These are phyloP conservation scores for Mobula hypostoma DNA, from an alignment of 2,113 vertebrate genomes.

Conservation along the genomic window DNA sequence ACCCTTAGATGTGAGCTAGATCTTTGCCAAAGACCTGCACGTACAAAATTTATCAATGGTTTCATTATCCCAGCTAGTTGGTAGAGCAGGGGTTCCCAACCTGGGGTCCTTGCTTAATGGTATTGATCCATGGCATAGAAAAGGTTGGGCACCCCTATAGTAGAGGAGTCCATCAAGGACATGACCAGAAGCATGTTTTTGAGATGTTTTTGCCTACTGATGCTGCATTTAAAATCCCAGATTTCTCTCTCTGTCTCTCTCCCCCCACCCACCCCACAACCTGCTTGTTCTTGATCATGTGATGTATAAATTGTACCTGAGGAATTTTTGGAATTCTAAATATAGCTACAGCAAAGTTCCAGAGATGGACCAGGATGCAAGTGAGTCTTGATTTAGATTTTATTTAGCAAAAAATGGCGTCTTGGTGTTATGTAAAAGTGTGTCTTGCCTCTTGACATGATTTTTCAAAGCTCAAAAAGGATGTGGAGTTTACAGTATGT, in stretches of 20 bases:
- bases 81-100: too few species aligned
- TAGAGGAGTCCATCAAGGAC: not conserved
- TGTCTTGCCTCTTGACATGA: not conserved
- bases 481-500: not conserved
- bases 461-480: not conserved
- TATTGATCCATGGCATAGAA: too few species aligned
- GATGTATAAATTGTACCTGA: not conserved
- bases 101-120: too few species aligned
- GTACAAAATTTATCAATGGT: not conserved
- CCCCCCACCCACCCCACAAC: not conserved
- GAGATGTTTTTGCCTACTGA: not conserved
- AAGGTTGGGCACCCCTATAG: too few species aligned
- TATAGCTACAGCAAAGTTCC: not conserved
- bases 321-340: constrained; percentile 1
- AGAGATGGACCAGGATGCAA: not conserved
- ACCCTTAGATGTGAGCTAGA: not conserved
- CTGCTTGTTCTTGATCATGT: not conserved
- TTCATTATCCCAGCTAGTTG: not conserved
- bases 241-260: not conserved
- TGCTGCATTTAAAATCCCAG: not conserved
- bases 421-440: not conserved
- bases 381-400: not conserved
- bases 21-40: not conserved
- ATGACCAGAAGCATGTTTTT: constrained; percentile 5
- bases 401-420: not conserved